Percentiles rank a stretch among this genome's conserved stretches.
These are phyloP conservation scores for Phataginus tetradactyla DNA, from an alignment of 2,797 vertebrate species.

Conservation along the genomic window DNA sequence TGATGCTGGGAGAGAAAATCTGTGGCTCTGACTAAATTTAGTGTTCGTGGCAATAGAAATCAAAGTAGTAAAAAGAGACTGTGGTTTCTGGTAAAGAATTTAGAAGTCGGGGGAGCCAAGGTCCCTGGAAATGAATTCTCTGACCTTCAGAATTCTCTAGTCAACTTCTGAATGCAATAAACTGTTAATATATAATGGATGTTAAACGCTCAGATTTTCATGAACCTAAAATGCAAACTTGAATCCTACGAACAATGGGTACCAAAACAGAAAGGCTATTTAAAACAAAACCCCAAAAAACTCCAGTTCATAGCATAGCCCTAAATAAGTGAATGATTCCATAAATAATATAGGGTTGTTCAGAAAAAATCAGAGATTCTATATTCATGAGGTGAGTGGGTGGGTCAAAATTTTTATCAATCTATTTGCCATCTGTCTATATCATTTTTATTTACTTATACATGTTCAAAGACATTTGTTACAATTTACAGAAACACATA, in stretches of 20 bases:
- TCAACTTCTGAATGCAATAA: background rate
- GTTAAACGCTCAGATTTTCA: conserved; percentile 1
- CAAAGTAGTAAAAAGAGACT: background rate
- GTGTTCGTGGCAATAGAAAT: background rate
- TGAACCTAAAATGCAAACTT: background rate
- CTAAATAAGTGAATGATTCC: background rate
- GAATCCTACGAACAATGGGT: background rate
- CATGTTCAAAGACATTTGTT: conserved; percentile 19
- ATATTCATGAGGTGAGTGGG: background rate
- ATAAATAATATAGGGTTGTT: background rate
- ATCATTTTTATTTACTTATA: background rate
- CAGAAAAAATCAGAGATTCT: conserved; percentile 17
- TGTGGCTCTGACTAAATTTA: background rate
- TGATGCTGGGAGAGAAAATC: background rate
- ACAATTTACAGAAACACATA: background rate
- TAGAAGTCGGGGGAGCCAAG: background rate
- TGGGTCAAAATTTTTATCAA: background rate
- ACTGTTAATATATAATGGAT: conserved; percentile 3
- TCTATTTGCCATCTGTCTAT: background rate
- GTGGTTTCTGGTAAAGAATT: conserved; percentile 3
- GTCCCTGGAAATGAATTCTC: conserved; percentile 39
- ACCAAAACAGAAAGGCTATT: background rate
- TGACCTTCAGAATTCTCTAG: conserved; percentile 41
- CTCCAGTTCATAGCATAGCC: background rate
- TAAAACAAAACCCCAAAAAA: background rate